These are phyloP conservation scores for Vanessa cardui DNA, from an alignment of 2,888 invertebrate species.

Conservation along the genomic window DNA sequence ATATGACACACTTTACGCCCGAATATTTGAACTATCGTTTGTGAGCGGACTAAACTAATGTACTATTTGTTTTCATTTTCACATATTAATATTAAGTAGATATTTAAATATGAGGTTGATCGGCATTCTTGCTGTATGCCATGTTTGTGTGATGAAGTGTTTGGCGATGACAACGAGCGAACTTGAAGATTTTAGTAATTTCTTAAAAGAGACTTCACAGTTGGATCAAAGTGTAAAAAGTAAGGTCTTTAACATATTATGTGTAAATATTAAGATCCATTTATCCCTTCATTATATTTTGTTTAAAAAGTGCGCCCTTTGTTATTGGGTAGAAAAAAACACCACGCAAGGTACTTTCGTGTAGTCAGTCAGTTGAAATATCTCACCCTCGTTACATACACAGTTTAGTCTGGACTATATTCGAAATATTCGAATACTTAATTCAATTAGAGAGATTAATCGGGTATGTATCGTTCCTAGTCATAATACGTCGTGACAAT, in stretches of 20 bases:
- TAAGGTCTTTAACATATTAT: constrained; percentile 51
- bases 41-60: constrained; percentile 47
- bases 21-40: constrained; percentile 48
- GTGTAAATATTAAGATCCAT: not conserved
- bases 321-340: not conserved
- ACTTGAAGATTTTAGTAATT: constrained; percentile 72
- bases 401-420: too few species aligned
- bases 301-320: not conserved
- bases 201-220: constrained; percentile 67
- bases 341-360: too few species aligned
- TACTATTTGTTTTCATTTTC: constrained; percentile 43
- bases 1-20: constrained; percentile 57
- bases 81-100: constrained; percentile 21
- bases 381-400: too few species aligned
- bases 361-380: too few species aligned
- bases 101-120: constrained; percentile 56
- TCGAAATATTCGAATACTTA: too few species aligned
- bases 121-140: constrained; percentile 55
- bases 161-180: constrained; percentile 64
- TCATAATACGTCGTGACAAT: too few species aligned
- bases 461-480: too few species aligned
- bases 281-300: too few species aligned
- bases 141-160: constrained; percentile 64
- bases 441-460: too few species aligned
- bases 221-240: constrained; percentile 74